phyloP scores from a whole-genome alignment of 2,797 vertebrate genomes.

The Cossypha polioptera region DNA sequence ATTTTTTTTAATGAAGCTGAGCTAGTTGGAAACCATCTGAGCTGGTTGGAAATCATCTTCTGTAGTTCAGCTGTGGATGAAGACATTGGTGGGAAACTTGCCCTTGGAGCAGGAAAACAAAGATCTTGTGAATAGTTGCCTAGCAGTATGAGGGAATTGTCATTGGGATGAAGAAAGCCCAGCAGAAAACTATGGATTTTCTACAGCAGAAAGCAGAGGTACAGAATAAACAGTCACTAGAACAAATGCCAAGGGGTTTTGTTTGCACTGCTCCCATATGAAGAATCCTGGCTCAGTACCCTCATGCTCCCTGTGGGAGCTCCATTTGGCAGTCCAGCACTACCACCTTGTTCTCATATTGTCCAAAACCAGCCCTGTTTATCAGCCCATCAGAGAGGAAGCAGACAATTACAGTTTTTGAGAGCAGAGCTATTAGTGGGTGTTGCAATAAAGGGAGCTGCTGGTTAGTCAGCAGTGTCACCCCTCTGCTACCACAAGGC shows the following conservation, averaged over 20 bases:
- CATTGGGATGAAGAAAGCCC: background rate
- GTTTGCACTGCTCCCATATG: background rate
- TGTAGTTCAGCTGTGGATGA: background rate
- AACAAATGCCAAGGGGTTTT: background rate
- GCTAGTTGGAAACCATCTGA: background rate
- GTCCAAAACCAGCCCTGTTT: background rate
- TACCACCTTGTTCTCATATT: background rate
- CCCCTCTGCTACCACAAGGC: background rate
- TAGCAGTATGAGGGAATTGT: background rate
- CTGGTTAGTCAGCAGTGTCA: background rate
- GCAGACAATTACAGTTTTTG: background rate
- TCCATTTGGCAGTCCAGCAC: background rate
- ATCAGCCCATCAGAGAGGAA: background rate
- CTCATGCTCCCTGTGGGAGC: background rate
- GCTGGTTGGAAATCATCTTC: background rate
- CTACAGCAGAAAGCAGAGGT: background rate
- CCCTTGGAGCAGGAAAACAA: background rate
- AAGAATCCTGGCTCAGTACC: background rate
- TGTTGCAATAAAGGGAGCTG: background rate
- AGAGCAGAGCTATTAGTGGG: background rate
- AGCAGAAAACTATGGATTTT: background rate
- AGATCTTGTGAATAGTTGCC: background rate
- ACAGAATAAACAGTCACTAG: background rate
- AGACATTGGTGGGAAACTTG: background rate
- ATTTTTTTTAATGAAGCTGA: background rate